Base-by-base conservation (phyloP, 53 echinoderm and acorn worm genomes). In the Mesocentrotus franciscanus region DNA sequence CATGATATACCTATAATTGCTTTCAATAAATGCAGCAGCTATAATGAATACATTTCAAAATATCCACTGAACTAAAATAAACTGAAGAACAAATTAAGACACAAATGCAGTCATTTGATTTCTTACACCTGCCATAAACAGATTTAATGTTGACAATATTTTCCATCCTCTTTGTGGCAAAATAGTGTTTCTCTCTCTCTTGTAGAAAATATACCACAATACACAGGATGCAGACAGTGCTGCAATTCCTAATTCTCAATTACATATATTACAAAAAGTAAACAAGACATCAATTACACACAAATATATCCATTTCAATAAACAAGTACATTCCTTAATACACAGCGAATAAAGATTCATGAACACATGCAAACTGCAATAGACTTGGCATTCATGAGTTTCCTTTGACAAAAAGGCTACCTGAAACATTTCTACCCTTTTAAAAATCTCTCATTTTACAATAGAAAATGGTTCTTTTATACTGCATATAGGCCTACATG, bases 141-240 rank as follows among this genome's bases (percentile, higher is more conserved):
- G 95, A 94, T 94, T 94, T 94, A 94, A 94, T 94, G 70, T 94
- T 85, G 95, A 94, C 87, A 85, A 94, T 94, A 94, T 94, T 94
- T 87, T 94, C 95, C 95, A 94, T 94, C 95, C 55, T 85, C 70
- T 55, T 94, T 94, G 95, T 94, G 95, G 95, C 95, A 94, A 94
- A 94, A 94, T 94, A 94, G 85, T 85, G 55, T 93, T 93, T 93
- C 58, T 93, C 61, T 57, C 78, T 83, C 95, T 94, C 95, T 94
- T 70, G 95, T 94, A 94, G 60, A 94, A 94, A 94, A 94, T 94
- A 94, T 94, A 68, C 95, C 95, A 94, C 95, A 94, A 85, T 94
- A 94, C 87, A 85, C 85, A 64, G 85, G 57, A 85, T 26, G 87
- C 95, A 94, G 95, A 68, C 70, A 42, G 26, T 11, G 70, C 95